Evolutionary conservation across 2,888 invertebrate genomes (phyloP).

Genomic region (Lucinisca nassula): DNA sequence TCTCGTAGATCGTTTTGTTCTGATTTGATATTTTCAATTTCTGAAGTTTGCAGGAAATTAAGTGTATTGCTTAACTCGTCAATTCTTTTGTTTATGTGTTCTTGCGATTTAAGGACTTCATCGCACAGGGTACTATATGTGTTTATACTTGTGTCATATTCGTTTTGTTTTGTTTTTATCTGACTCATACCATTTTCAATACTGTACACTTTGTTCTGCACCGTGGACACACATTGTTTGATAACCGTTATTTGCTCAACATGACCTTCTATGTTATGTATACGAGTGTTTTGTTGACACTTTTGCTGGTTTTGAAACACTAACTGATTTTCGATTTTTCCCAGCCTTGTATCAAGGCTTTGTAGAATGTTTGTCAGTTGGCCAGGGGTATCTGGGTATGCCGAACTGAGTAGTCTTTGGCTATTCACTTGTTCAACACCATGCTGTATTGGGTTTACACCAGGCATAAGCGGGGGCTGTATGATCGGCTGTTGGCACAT

Average conservation of each 20-base stretch:
- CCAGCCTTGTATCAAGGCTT: not conserved
- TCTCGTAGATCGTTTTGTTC: not conserved
- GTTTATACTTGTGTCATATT: not conserved
- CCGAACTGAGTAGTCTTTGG: not conserved
- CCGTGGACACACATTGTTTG: not conserved
- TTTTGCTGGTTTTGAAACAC: not conserved
- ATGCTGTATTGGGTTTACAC: not conserved
- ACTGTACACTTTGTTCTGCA: not conserved
- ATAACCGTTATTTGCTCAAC: not conserved
- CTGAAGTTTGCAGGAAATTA: not conserved
- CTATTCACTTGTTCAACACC: not conserved
- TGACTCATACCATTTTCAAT: not conserved
- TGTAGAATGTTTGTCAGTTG: not conserved
- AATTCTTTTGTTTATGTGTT: not conserved
- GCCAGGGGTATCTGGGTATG: not conserved
- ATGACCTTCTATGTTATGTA: not conserved
- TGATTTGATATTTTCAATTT: not conserved
- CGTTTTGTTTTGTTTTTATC: not conserved
- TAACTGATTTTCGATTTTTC: not conserved
- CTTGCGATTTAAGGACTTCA: not conserved
- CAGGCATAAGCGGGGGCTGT: not conserved
- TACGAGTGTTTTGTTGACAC: not conserved
- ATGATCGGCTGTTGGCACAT: not conserved
- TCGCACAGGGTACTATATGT: not conserved
- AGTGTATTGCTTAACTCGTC: not conserved